Percentiles rank a stretch among this genome's conserved stretches.
phyloP scores from a whole-genome alignment of 2,113 vertebrate genomes.

The Entelurus aequoreus region DNA sequence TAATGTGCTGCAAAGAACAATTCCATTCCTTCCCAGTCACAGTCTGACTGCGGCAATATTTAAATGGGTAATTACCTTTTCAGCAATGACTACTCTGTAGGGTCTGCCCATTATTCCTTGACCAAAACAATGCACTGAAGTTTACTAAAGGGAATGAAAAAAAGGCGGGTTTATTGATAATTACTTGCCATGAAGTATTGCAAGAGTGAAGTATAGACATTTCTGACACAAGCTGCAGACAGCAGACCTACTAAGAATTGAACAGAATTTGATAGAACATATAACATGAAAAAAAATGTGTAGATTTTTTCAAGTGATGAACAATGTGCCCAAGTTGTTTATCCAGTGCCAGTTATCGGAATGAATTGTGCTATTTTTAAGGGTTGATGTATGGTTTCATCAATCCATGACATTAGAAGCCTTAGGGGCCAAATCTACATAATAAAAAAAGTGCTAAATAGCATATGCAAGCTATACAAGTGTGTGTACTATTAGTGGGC shows the following conservation, averaged over 20 bases:
- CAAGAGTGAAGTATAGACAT: too few relatives aligned
- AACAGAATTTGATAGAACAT: too few relatives aligned
- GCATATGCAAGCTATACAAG: too few relatives aligned
- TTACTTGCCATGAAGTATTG: too few relatives aligned
- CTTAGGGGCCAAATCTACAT: constrained; percentile 4
- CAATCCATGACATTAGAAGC: constrained; percentile 35
- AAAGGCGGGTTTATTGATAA: too few relatives aligned
- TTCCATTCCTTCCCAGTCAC: constrained; percentile 41
- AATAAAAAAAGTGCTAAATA: too few relatives aligned
- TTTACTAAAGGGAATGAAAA: too few relatives aligned
- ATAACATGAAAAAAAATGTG: too few relatives aligned
- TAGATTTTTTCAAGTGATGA: background rate
- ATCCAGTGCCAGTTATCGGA: background rate
- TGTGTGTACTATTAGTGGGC: too few relatives aligned
- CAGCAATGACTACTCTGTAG: constrained; percentile 15
- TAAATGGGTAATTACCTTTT: constrained; percentile 44
- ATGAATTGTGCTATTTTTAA: constrained; percentile 4
- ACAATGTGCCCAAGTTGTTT: background rate
- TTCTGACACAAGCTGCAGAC: too few relatives aligned
- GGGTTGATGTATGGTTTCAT: constrained; percentile 24
- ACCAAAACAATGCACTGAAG: background rate
- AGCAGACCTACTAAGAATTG: too few relatives aligned
- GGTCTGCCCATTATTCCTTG: constrained; percentile 23
- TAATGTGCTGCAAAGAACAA: constrained; percentile 18
- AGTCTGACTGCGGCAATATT: constrained; percentile 45